Evolutionary conservation across 2,888 invertebrate genomes (phyloP), one percentile per base, ranked within the genome.

Genomic region (Orthosia gracilis): DNA sequence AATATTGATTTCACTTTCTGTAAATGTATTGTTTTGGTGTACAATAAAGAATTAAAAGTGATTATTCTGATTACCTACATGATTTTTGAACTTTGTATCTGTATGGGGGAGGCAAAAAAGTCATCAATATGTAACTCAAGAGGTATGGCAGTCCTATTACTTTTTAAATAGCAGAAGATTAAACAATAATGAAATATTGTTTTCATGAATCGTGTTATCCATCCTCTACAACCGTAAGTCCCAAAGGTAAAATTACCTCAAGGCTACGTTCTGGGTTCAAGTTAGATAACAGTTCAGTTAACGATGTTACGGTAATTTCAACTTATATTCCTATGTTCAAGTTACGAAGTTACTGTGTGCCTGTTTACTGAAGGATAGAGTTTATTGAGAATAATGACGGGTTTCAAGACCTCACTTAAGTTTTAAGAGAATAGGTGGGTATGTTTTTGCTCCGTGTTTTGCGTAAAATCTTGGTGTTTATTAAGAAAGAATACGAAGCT

Each of bases 211-310:
- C 18, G 12, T 23, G 57, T 31, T 63, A 4, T 0, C 58, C 4
- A 52, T 74, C 47, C 69, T 71, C 9, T 18, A 1, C 1, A 18
- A 0, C 83, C 23, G 81, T 88, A 65, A 69, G 78, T 86, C 69
- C 21, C 72, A 65, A 69, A 78, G 69, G 69, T 61, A 66, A 86
- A 89, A 85, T 89, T 88, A 85, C 86, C 85, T 78, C 66, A 84
- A 77, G 82, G 79, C 81, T 77, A 75, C 72, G 66, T 72, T 64
- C 74, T 64, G 58, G 73, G 80, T 79, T 82, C 63, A 87, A 88
- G 78, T 89, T 86, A 70, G 84, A 86, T 88, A 89, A 88, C 88
- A 79, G 82, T 77, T 76, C 69, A 82, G 79, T 80, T 89, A 89
- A 89, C 84, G 86, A 85, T 81, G 87, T 88, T 86, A 88, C 73